These are phyloP conservation scores for Chaetophractus vellerosus DNA, from an alignment of 2,797 vertebrate genomes.

Conservation along the genomic window DNA sequence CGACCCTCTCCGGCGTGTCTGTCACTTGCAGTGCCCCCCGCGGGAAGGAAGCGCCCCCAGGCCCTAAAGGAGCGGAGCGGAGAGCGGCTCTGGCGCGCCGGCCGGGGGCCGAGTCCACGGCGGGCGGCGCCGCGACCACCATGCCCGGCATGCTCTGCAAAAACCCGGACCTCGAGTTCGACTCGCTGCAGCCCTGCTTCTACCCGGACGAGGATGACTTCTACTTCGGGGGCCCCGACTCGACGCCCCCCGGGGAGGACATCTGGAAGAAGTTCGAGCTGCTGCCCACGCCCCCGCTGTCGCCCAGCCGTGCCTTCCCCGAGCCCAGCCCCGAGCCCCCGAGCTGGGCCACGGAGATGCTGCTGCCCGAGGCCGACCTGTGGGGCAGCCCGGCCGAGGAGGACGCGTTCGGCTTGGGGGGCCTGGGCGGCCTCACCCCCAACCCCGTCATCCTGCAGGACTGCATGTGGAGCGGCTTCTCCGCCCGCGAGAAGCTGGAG, in stretches of 20 bases:
- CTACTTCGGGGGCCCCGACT: slow-evolving; percentile 97
- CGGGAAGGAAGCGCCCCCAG: slow-evolving; percentile 78
- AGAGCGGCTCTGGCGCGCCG: not conserved
- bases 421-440: slow-evolving; percentile 91
- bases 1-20: slow-evolving; percentile 58
- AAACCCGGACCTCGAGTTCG: slow-evolving; percentile 98
- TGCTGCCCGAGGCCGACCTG: slow-evolving; percentile 96
- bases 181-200: slow-evolving; percentile 98
- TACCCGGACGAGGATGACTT: slow-evolving; percentile 99
- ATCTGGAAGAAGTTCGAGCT: slow-evolving; percentile 99
- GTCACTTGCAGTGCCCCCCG: slow-evolving; percentile 75
- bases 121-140: slow-evolving; percentile 83
- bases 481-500: slow-evolving; percentile 97
- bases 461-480: slow-evolving; percentile 99
- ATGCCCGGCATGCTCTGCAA: slow-evolving; percentile 97
- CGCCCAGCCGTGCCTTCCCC: slow-evolving; percentile 92
- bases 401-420: slow-evolving; percentile 92
- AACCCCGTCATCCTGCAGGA: slow-evolving; percentile 98
- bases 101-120: slow-evolving; percentile 72
- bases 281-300: slow-evolving; percentile 96
- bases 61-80: slow-evolving; percentile 23
- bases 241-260: slow-evolving; percentile 98
- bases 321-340: slow-evolving; percentile 83
- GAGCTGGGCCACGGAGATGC: slow-evolving; percentile 91
- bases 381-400: slow-evolving; percentile 91